Percentiles rank a stretch among this genome's conserved stretches.
Evolutionary conservation across 2,113 vertebrate genomes (phyloP).

Genomic region (Zeus faber): DNA sequence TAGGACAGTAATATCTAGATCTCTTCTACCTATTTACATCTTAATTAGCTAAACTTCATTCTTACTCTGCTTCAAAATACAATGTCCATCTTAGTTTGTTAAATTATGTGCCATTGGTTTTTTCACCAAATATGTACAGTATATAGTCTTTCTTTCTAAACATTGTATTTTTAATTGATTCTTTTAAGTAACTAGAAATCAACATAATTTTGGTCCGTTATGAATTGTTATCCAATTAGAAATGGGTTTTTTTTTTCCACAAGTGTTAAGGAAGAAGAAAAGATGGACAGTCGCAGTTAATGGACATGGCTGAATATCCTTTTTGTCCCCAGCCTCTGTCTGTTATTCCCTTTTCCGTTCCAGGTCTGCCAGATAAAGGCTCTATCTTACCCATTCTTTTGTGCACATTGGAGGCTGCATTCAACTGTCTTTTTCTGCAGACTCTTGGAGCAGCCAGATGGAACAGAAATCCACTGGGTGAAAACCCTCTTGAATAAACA

Average conservation of each 20-base stretch:
- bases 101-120: background rate
- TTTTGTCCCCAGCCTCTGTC: conserved; percentile 43
- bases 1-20: too few species aligned
- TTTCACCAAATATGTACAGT: background rate
- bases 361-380: conserved; percentile 74
- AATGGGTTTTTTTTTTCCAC: conserved; percentile 3
- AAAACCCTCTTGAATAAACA: conserved; percentile 84
- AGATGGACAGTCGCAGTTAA: conserved; percentile 55
- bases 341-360: conserved; percentile 73
- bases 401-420: conserved; percentile 99
- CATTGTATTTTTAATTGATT: background rate
- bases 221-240: conserved; percentile 2
- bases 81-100: conserved; percentile 14
- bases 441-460: conserved; percentile 90
- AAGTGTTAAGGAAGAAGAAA: conserved; percentile 14
- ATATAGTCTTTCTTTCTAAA: background rate
- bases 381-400: conserved; percentile 99
- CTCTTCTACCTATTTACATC: conserved; percentile 13
- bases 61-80: too few species aligned
- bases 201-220: conserved; percentile 4
- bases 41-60: conserved; percentile 16
- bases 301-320: conserved; percentile 60
- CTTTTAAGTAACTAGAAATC: too few species aligned
- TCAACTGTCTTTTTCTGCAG: conserved; percentile 92
- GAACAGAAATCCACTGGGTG: conserved; percentile 85